A percentile compares a stretch with the other conserved stretches of the same genome.
Evolutionary conservation across 2,888 invertebrate species (phyloP).

Genomic region (Xestobium rufovillosum): DNA sequence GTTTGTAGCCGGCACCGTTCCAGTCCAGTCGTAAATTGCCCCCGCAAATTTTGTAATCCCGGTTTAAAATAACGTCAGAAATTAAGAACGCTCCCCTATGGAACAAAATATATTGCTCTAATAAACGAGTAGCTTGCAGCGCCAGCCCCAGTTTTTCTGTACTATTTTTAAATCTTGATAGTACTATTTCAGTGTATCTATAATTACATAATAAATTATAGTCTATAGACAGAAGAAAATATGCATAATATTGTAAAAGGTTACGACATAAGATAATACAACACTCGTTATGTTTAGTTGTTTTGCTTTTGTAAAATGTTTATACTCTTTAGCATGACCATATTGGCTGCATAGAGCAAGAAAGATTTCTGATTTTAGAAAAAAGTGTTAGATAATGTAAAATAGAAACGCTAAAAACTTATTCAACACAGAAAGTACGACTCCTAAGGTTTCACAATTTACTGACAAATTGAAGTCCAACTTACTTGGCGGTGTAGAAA

Average conservation of each 20-base stretch:
- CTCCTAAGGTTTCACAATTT: no score
- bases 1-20: neutral
- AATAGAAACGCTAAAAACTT: no score
- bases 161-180: constrained; percentile 18
- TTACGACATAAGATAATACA: no score
- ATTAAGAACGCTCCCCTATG: constrained; percentile 50
- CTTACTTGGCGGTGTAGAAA: no score
- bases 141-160: constrained; percentile 19
- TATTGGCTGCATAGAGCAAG: no score
- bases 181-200: constrained; percentile 22
- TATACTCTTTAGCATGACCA: constrained; percentile 2
- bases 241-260: neutral
- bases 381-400: no score
- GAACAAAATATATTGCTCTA: constrained; percentile 23
- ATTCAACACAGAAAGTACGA: no score
- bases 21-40: constrained; percentile 58
- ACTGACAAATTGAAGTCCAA: no score
- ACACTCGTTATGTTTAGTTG: no score
- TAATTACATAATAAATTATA: constrained; percentile 7
- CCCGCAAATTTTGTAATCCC: constrained; percentile 59
- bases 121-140: constrained; percentile 18
- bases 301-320: no score
- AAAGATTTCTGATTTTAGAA: no score
- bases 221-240: constrained; percentile 8
- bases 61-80: constrained; percentile 57